phyloP scores from a whole-genome alignment of 1,140 invertebrate genomes.

The Pentalonia nigronervosa region DNA sequence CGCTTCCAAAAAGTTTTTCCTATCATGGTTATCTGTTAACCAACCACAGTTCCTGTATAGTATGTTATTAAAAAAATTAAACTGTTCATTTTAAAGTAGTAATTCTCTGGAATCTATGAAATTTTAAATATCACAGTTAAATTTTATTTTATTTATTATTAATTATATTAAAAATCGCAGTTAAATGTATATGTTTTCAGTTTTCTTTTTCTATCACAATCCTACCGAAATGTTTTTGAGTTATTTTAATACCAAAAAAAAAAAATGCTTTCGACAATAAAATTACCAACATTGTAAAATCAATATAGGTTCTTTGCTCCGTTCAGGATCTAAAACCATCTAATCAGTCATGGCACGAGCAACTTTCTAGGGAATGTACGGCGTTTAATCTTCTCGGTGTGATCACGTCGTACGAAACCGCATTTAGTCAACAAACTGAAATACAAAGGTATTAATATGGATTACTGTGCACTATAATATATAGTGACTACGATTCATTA shows the following conservation, averaged over 20 bases:
- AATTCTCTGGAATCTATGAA: no score
- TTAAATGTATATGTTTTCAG: no score
- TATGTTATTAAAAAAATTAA: no score
- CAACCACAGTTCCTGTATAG: not conserved
- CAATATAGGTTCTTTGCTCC: not conserved
- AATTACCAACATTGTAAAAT: not conserved
- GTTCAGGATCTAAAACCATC: not conserved
- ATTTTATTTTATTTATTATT: not conserved
- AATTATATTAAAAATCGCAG: not conserved
- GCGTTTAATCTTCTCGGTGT: not conserved
- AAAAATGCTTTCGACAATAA: not conserved
- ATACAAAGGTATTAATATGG: constrained; percentile 16
- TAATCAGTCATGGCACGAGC: not conserved
- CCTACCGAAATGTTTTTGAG: not conserved
- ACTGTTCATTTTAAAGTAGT: no score
- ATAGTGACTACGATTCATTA: not conserved
- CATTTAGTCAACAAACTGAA: not conserved
- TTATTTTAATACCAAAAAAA: not conserved
- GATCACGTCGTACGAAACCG: not conserved
- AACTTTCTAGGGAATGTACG: not conserved
- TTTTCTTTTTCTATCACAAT: not conserved
- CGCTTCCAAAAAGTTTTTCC: not conserved
- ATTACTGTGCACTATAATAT: not conserved
- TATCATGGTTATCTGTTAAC: not conserved
- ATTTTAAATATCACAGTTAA: no score